Base-by-base conservation (phyloP, 2,888 invertebrate genomes). In the Hydraecia micacea region DNA sequence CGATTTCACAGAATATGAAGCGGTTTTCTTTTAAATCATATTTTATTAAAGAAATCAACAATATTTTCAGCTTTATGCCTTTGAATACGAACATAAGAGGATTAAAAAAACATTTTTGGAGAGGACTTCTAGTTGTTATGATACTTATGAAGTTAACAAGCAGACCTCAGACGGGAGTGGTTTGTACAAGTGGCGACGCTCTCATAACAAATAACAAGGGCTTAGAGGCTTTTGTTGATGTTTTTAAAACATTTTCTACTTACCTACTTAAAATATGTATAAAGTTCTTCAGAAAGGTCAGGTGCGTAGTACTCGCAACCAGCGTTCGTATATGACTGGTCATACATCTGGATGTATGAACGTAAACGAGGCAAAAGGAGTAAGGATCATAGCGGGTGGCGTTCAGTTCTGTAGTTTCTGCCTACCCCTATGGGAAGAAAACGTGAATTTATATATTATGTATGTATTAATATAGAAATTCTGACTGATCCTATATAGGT, bases 71-170 rank as follows among this genome's bases (percentile, higher is more conserved):
- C 39, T 25, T 32, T 36, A 46, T 58, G 42, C 58, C 60, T 62
- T 77, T 86, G 65, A 75, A 42, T 66, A 60, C n/a, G 7, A 49
- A 46, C 60, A 42, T 77, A 75, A 83, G 77, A 76, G 52, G 70
- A 75, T 78, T 77, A 65, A 60, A 67, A 75, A 65, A 62, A 49
- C 6, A 58, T 71, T 70, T 77, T 72, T 58, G 3, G 28, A 49
- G 32, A 58, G 21, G 73, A 80, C n/a, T 83, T 79, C 32, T 69
- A 71, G 73, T 77, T 74, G 71, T 72, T 74, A 58, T 39, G 58
- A 63, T 78, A 79, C 86, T 83, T 75, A 66, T 18, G 39, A 83
- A 83, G 75, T 83, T 88, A 80, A 83, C 73, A 75, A 88, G 75
- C 60, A 74, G 52, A 77, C 75, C 77, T 76, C 67, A 74, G 60